phyloP scores from a whole-genome alignment of 2,888 invertebrate genomes.

The Psylliodes chrysocephalus region DNA sequence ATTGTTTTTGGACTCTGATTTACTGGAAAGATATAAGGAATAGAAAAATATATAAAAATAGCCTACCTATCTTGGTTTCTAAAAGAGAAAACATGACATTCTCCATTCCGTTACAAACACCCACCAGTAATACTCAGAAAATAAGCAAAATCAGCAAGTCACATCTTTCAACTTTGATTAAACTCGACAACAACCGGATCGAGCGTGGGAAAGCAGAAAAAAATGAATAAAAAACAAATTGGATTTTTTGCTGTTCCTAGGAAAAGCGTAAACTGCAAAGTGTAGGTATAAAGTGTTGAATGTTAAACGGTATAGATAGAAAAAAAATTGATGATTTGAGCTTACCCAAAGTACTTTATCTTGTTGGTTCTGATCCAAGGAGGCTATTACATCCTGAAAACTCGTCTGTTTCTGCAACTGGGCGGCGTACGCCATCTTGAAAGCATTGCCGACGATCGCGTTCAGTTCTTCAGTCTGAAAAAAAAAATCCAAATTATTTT shows the following conservation, averaged over 20 bases:
- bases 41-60: too few relatives aligned
- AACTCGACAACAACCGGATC: slow-evolving; percentile 4
- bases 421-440: slow-evolving; percentile 91
- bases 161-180: slow-evolving; percentile 25
- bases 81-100: slow-evolving; percentile 11
- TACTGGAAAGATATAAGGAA: too few relatives aligned
- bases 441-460: slow-evolving; percentile 88
- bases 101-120: not conserved
- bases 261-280: not conserved
- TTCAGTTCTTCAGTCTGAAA: slow-evolving; percentile 87
- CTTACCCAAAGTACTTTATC: slow-evolving; percentile 67
- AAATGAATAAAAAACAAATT: slow-evolving; percentile 11
- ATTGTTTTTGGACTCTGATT: too few relatives aligned
- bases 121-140: not conserved
- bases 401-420: slow-evolving; percentile 78
- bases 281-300: slow-evolving; percentile 7
- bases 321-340: slow-evolving; percentile 15
- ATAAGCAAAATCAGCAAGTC: slow-evolving; percentile 4
- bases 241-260: not conserved
- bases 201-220: not conserved
- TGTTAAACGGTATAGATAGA: slow-evolving; percentile 4
- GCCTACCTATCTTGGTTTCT: too few relatives aligned
- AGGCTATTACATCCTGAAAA: slow-evolving; percentile 76
- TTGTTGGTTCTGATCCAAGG: slow-evolving; percentile 64
- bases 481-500: slow-evolving; percentile 32